Evolutionary conservation across 2,797 vertebrate genomes (phyloP).

Genomic region (Arctocebus calabarensis): DNA sequence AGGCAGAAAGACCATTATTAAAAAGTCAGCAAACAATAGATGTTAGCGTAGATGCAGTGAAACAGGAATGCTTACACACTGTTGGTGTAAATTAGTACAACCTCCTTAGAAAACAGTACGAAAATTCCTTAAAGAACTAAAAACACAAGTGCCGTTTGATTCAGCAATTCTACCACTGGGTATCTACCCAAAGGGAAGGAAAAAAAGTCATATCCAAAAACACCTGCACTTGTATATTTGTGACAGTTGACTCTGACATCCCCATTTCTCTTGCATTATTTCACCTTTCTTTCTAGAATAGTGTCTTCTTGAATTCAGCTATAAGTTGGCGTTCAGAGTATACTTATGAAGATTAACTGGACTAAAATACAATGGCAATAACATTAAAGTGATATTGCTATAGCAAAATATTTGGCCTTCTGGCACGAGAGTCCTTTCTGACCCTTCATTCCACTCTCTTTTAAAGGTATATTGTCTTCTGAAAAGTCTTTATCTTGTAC

Average conservation of each 20-base stretch:
- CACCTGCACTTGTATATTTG: neutral
- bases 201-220: neutral
- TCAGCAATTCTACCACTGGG: neutral
- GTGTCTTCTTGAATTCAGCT: neutral
- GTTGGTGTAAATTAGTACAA: neutral
- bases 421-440: neutral
- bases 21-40: neutral
- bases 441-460: conserved; percentile 33
- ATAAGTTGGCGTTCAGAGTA: neutral
- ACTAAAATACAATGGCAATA: neutral
- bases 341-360: neutral
- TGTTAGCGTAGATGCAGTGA: neutral
- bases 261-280: neutral
- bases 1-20: neutral
- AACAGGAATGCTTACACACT: neutral
- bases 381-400: neutral
- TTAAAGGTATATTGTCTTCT: neutral
- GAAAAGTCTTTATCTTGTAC: neutral
- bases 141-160: neutral
- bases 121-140: neutral
- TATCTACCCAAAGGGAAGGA: neutral
- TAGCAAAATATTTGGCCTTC: conserved; percentile 6
- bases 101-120: neutral
- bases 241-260: neutral
- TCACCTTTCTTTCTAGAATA: conserved; percentile 32